Base-by-base conservation (phyloP, 1,140 invertebrate species). In the Sinella curviseta region DNA sequence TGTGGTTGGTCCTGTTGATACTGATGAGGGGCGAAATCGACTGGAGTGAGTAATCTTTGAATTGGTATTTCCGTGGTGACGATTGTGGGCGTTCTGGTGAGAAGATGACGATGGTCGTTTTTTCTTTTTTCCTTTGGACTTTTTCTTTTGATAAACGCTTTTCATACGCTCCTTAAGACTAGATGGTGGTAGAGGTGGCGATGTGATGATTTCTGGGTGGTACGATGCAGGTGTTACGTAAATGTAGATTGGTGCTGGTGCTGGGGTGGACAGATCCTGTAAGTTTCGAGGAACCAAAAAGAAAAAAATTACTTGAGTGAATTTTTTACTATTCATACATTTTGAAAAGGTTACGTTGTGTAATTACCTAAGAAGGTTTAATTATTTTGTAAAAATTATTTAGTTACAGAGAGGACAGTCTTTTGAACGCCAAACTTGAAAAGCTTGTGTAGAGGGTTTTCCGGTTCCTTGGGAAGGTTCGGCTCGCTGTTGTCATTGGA, bases 401-500 rank as follows among this genome's bases (percentile, higher is more conserved):
- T 31, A 75, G 74, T 75, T 75, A 75, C 74, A 48, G 74, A 75
- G n/a, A 75, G 39, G 28, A 75, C 39, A 36, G 74, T 75, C 39
- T 75, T 75, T 75, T 75, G 74, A 16, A 75, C 74, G 14, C 74
- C 74, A 48, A 75, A 75, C 26, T 75, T 75, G 74, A 75, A 75
- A 1, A 75, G 74, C 24, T 75, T 75, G 39, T 75, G 74, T 3
- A 75, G 39, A 4, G 74, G 74, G 26, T 75, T 75, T 3, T 75
- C 74, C 3, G 74, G 74, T 26, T 75, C 74, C 35, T 75, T 36
- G 17, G 74, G 74, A 3, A 75, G 39, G 35, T 75, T 75, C 24
- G 74, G 74, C 39, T 75, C 34, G n/a, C 74, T 54, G 39, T 36
- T 28, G 39, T 75, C 74, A 30, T 70, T 70, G 1, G 2, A 14